Evolutionary conservation across 1,140 invertebrate species (phyloP).

Genomic region (Scylla paramamosain): DNA sequence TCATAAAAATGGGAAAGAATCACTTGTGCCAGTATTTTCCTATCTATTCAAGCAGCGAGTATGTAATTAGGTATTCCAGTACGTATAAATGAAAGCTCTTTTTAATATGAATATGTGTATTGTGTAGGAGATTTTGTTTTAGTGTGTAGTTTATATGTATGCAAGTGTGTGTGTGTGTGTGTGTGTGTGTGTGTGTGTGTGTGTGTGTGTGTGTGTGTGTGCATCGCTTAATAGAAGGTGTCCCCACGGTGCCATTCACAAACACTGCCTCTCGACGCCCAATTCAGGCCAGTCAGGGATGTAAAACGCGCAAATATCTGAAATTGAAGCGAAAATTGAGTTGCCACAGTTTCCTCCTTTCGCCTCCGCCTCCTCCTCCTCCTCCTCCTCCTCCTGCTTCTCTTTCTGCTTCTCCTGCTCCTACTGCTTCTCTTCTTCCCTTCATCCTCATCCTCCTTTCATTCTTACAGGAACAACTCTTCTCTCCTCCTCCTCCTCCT

Average conservation of each 20-base stretch:
- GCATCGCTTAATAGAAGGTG: not conserved
- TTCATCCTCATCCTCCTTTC: not conserved
- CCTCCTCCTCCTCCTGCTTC: not conserved
- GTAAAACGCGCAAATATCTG: conserved; percentile 12
- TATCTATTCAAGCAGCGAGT: no score
- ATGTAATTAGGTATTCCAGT: no score
- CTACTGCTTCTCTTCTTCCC: not conserved
- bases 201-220: no score
- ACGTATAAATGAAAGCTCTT: no score
- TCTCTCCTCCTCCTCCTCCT: not conserved
- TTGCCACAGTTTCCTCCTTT: not conserved
- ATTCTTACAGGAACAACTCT: no score
- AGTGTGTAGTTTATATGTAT: no score
- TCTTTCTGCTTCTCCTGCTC: not conserved
- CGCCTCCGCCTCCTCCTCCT: not conserved
- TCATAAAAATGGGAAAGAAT: no score
- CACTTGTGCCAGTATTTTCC: no score
- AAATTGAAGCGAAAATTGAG: conserved; percentile 5
- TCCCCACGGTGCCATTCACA: not conserved
- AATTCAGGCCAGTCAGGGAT: not conserved
- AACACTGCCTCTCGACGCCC: not conserved
- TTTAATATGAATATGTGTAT: no score
- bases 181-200: no score
- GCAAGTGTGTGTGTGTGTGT: no score
- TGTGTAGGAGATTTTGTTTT: no score